Evolutionary conservation across 2,888 invertebrate genomes (phyloP), one percentile per base, ranked within the genome.

Genomic region (Deladenus siricidicola): DNA sequence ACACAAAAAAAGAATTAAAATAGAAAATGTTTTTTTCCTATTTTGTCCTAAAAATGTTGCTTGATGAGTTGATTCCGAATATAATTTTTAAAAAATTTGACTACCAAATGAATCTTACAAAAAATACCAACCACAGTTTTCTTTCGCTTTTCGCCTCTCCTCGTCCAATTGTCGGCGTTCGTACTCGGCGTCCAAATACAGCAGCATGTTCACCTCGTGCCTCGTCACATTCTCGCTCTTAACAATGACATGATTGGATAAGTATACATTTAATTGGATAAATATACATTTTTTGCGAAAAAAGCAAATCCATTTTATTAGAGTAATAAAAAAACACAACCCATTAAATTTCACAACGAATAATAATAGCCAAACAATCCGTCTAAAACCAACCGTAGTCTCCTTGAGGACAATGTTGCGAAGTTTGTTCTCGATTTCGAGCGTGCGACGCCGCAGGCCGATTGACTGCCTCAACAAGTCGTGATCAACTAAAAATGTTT

Each of bases 141-240:
- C 1, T n/a, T 4, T 39, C 4, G 30, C 34, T 8, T 34, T 8
- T 4, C 26, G 8, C n/a, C 34, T 53, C 39, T 53, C 53, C 21
- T 42, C 39, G 30, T 6, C 42, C 28, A 60, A 34, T 23, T 14
- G 48, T 17, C 60, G 59, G 48, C 39, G 28, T 47, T 60, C 60
- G 43, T 62, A 60, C 30, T 60, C 60, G 19, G 39, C 17, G 21
- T 60, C 60, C 59, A 60, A 56, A 43, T 60, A 60, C 8, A 62
- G 28, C 4, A 60, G 60, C 63, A 60, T 64, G 42, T 61, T 50
- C 10, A 60, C 29, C 44, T 60, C 60, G 51, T 61, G 53, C n/a
- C 39, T n/a, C n/a, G 29, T 23, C 1, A 8, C 4, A 39, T 53
- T n/a, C 34, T 53, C 39, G 6, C 39, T 39, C 53, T 53, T 34